A percentile compares a stretch with the other conserved stretches of the same genome.
These are phyloP conservation scores for Mola mola DNA, from an alignment of 2,113 vertebrate species.

Conservation along the genomic window DNA sequence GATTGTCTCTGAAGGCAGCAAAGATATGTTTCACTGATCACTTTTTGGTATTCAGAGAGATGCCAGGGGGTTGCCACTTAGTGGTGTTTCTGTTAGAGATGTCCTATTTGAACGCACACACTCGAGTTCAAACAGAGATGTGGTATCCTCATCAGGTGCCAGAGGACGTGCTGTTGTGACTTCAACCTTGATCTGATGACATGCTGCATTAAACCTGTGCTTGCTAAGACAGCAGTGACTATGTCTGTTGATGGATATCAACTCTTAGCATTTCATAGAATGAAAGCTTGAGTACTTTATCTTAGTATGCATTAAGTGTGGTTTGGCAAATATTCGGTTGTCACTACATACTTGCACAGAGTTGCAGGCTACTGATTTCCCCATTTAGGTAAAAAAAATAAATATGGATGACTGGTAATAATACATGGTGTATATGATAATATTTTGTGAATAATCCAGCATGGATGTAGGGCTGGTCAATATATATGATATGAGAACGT, in stretches of 20 bases:
- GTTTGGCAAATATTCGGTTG: no score
- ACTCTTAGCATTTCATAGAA: background rate
- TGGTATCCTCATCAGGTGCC: slow-evolving; percentile 26
- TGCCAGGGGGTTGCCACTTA: slow-evolving; percentile 35
- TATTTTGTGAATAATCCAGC: no score
- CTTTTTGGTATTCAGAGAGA: slow-evolving; percentile 59
- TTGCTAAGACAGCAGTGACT: background rate
- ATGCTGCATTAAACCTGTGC: background rate
- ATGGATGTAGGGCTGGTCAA: no score
- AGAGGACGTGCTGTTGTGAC: slow-evolving; percentile 9
- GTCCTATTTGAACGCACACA: slow-evolving; percentile 65
- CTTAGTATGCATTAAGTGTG: background rate
- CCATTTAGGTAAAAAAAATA: no score
- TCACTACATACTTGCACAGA: no score
- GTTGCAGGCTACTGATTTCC: no score
- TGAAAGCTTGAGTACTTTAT: background rate
- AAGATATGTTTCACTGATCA: slow-evolving; percentile 45
- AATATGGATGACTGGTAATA: no score
- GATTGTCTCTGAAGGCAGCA: slow-evolving; percentile 40
- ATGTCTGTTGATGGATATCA: background rate
- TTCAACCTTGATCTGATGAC: slow-evolving; percentile 43
- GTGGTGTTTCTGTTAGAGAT: slow-evolving; percentile 24
- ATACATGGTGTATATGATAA: no score
- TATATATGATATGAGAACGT: no score
- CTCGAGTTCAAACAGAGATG: slow-evolving; percentile 27